A percentile compares a stretch with the other conserved stretches of the same genome.
phyloP scores from a whole-genome alignment of 2,888 invertebrate species.

The Trichopria drosophilae region DNA sequence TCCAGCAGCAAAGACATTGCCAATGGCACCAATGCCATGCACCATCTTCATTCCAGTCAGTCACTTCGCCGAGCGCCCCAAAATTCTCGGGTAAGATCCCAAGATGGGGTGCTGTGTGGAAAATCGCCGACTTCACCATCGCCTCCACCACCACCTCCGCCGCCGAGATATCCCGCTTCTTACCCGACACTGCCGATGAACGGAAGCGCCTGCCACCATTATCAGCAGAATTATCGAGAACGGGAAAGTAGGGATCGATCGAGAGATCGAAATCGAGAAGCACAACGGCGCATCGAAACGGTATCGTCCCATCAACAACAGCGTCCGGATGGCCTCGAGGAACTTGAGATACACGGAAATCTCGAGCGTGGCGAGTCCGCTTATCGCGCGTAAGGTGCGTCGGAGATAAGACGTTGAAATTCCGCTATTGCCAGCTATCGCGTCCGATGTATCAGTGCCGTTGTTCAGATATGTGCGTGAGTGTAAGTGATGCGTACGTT shows the following conservation, averaged over 20 bases:
- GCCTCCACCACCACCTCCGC: conserved; percentile 40
- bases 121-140: conserved; percentile 26
- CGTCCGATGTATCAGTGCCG: no score
- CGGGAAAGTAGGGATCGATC: conserved; percentile 36
- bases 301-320: conserved; percentile 35
- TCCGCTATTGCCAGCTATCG: no score
- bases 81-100: conserved; percentile 27
- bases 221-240: conserved; percentile 36
- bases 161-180: conserved; percentile 45
- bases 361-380: conserved; percentile 38
- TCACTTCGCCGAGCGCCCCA: conserved; percentile 23
- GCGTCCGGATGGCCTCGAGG: conserved; percentile 32
- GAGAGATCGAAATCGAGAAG: conserved; percentile 30
- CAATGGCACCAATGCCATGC: conserved; percentile 21
- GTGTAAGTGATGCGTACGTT: no score
- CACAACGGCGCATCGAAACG: conserved; percentile 30
- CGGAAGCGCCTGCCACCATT: conserved; percentile 48
- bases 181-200: conserved; percentile 55
- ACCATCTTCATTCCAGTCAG: neutral
- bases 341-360: conserved; percentile 40
- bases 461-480: no score
- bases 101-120: conserved; percentile 18
- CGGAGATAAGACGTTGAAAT: no score
- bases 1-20: conserved; percentile 18
- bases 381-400: conserved; percentile 27